Evolutionary conservation across 2,113 vertebrate genomes (phyloP).

Genomic region (Scortum barcoo): DNA sequence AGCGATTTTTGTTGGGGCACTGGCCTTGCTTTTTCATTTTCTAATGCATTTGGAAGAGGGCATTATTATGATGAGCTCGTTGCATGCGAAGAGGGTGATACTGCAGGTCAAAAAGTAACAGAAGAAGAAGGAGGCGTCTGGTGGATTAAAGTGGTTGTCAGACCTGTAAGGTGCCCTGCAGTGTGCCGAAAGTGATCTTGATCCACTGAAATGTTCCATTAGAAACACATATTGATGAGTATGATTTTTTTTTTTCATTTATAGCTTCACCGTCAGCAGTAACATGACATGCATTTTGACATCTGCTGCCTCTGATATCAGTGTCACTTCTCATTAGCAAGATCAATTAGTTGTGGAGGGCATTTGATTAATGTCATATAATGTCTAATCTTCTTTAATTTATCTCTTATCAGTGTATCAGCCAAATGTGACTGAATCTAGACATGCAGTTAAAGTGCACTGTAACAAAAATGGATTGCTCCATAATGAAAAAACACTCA

Average conservation of each 20-base stretch:
- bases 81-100: background rate
- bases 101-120: slow-evolving; percentile 46
- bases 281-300: slow-evolving; percentile 16
- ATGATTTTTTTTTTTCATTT: slow-evolving; percentile 37
- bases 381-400: background rate
- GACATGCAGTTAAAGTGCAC: slow-evolving; percentile 4
- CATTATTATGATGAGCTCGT: slow-evolving; percentile 13
- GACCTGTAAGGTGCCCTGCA: background rate
- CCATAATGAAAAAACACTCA: background rate
- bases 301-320: slow-evolving; percentile 26
- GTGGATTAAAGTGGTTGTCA: slow-evolving; percentile 31
- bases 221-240: slow-evolving; percentile 20
- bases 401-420: background rate
- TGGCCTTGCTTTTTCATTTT: background rate
- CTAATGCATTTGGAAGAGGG: slow-evolving; percentile 10
- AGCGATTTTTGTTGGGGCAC: slow-evolving; percentile 4
- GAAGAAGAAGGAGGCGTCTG: background rate
- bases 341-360: slow-evolving; percentile 22
- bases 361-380: slow-evolving; percentile 32
- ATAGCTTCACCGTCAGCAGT: slow-evolving; percentile 1
- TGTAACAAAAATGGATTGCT: background rate
- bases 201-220: slow-evolving; percentile 15
- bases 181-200: slow-evolving; percentile 34
- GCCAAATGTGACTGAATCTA: background rate
- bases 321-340: slow-evolving; percentile 30